Evolutionary conservation across 2,797 vertebrate species (phyloP), one percentile per base, ranked within the genome.

Genomic region (Ibycter americanus): DNA sequence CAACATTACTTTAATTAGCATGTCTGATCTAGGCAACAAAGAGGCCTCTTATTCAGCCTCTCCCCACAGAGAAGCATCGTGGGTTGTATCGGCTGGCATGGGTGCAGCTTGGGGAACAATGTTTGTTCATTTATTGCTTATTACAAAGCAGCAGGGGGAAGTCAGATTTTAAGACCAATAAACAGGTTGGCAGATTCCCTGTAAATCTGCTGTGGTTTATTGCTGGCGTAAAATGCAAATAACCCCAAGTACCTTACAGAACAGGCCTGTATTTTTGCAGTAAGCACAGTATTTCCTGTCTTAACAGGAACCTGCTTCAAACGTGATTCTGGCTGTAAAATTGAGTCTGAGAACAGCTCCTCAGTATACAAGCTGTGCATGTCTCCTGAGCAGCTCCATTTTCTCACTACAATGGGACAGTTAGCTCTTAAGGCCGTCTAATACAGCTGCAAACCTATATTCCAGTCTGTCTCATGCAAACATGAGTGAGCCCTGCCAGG

Each of bases 151-250:
- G 84, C 62, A 34, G 71, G 51, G 44, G n/a, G n/a, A 89, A 87
- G 40, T 95, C 77, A 87, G 74, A 82, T 94, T 89, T 89, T 83
- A 84, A 94, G 38, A 59, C 80, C 19, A 91, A 77, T 94, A 94
- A 95, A 90, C 79, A 91, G 34, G 59, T 90, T 95, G 83, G 63
- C 59, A 90, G 95, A 94, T 84, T 90, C 83, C 51, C 55, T 79
- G 42, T 92, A 93, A 91, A 78, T 93, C 87, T 90, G 71, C 46
- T 85, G 61, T 55, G 49, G 36, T 92, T 95, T 92, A 96, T 46
- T 83, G 74, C 73, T 83, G 68, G 56, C 77, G 89, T 96, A 96
- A 92, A 96, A 92, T 94, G 78, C 82, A 96, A 92, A 90, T 46
- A 73, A 68, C 26, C 27, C n/a, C 32, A 63, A 77, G 38, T 20